phyloP scores from a whole-genome alignment of 2,888 invertebrate species.

The Gasteruption jaculator region DNA sequence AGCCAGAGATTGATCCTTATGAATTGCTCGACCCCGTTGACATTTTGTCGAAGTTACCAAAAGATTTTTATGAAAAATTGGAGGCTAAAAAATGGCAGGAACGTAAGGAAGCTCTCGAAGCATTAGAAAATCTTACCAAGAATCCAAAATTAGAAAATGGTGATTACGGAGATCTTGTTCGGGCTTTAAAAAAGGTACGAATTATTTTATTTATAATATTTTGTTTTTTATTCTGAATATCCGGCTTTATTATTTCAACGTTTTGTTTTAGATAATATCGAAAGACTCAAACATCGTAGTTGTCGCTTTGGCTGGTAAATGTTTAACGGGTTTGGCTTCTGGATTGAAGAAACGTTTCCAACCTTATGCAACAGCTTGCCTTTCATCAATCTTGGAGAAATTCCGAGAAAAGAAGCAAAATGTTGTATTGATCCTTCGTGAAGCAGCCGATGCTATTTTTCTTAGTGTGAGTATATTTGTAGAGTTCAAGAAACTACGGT shows the following conservation, averaged over 20 bases:
- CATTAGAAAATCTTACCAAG: slow-evolving; percentile 71
- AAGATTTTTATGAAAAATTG: slow-evolving; percentile 91
- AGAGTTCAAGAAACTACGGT: too few species aligned
- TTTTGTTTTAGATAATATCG: slow-evolving; percentile 65
- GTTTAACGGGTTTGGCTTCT: slow-evolving; percentile 74
- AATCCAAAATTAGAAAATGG: slow-evolving; percentile 85
- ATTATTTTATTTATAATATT: slow-evolving; percentile 4
- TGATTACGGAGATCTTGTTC: slow-evolving; percentile 87
- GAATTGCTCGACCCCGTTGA: slow-evolving; percentile 91
- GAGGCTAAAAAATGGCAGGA: slow-evolving; percentile 98
- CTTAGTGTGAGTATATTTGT: slow-evolving; percentile 59
- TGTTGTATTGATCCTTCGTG: slow-evolving; percentile 81
- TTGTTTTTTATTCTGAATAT: slow-evolving; percentile 12
- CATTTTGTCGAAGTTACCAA: slow-evolving; percentile 86
- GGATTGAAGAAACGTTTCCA: slow-evolving; percentile 87
- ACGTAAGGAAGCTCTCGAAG: slow-evolving; percentile 86
- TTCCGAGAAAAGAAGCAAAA: slow-evolving; percentile 95
- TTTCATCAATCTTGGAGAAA: slow-evolving; percentile 83
- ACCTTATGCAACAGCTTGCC: slow-evolving; percentile 73
- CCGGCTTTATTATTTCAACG: slow-evolving; percentile 11
- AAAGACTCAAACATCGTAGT: slow-evolving; percentile 96
- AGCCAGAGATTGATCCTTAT: slow-evolving; percentile 75
- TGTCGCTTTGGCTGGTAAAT: slow-evolving; percentile 81
- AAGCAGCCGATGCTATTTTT: slow-evolving; percentile 87
- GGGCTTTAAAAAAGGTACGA: slow-evolving; percentile 79